A percentile compares a stretch with the other conserved stretches of the same genome.
These are phyloP conservation scores for Agelas oroides DNA, from an alignment of 37 sponge, comb jelly and placozoan species.

Conservation along the genomic window DNA sequence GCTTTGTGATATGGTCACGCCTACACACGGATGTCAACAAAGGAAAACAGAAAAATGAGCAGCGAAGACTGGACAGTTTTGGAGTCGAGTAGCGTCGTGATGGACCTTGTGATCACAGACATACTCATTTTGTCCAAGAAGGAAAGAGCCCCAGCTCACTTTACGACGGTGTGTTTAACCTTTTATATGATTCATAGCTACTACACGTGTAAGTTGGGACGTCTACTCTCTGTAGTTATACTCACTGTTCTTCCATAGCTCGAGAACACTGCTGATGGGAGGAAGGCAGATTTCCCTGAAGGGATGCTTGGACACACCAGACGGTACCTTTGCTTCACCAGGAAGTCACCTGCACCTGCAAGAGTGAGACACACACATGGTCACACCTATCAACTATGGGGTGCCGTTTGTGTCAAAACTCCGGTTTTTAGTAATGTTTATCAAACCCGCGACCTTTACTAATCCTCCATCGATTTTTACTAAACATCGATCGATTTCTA, in stretches of 20 bases:
- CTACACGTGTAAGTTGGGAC: no score
- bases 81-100: not conserved
- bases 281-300: slow-evolving; percentile 56
- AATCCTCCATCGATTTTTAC: no score
- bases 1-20: no score
- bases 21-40: no score
- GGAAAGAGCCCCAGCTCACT: slow-evolving; percentile 40
- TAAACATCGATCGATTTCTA: no score
- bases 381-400: no score
- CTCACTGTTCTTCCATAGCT: slow-evolving; percentile 19
- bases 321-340: slow-evolving; percentile 62
- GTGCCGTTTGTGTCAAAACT: no score
- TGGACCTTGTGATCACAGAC: slow-evolving; percentile 41
- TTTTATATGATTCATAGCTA: no score
- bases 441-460: no score
- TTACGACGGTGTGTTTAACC: no score
- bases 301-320: slow-evolving; percentile 27
- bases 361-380: slow-evolving; percentile 12
- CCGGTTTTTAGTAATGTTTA: no score
- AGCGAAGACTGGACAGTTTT: slow-evolving; percentile 40
- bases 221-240: no score
- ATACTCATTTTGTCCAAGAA: slow-evolving; percentile 49
- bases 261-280: slow-evolving; percentile 45
- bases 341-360: slow-evolving; percentile 34
- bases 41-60: not conserved